Base-by-base conservation (phyloP, 1,140 invertebrate species). In the Papilio polyxenes region DNA sequence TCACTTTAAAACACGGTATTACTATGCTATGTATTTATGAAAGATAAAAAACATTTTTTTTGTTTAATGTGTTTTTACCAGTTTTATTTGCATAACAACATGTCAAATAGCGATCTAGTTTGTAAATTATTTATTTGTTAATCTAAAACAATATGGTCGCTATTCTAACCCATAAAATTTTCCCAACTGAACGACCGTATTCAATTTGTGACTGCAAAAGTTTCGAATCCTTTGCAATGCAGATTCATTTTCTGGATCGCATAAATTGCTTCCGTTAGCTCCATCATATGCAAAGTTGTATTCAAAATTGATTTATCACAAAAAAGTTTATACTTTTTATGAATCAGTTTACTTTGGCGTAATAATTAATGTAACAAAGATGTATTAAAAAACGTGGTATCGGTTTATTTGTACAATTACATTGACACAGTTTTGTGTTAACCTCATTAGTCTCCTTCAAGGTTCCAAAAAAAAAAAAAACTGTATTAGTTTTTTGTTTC, bases 201-300 rank as follows among this genome's bases (percentile, higher is more conserved):
- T 80, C 40, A 69, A 80, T 80, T 80, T 69, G 78, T 11, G 40
- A 65, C 59, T 20, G 62, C 59, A 37, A 48, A 80, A 69, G 44
- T 80, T 80, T 62, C 59, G 11, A 69, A 80, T 80, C 78, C 59
- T 80, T 65, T 80, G 59, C 78, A 80, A 80, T 40, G 51, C 62
- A 40, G 78, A 80, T 80, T 69, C 78, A 31, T 15, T 40, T 72
- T 40, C 31, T 72, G 65, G 65, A 72, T 72, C 65, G 65, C 31
- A 72, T 72, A 72, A 72, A 72, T 72, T 72, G 65, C 65, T 37
- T 37, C 65, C 8, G 31, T 37, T 15, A 37, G 23, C 65, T 72
- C 65, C 37, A 37, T 72, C 65, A 72, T 15, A 72, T 72, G 65
- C 31, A 72, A 40, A 72, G 31, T 65, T 72, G 15, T 72, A 72